phyloP scores from a whole-genome alignment of 2,888 invertebrate species.

The Apotomis turbidana region DNA sequence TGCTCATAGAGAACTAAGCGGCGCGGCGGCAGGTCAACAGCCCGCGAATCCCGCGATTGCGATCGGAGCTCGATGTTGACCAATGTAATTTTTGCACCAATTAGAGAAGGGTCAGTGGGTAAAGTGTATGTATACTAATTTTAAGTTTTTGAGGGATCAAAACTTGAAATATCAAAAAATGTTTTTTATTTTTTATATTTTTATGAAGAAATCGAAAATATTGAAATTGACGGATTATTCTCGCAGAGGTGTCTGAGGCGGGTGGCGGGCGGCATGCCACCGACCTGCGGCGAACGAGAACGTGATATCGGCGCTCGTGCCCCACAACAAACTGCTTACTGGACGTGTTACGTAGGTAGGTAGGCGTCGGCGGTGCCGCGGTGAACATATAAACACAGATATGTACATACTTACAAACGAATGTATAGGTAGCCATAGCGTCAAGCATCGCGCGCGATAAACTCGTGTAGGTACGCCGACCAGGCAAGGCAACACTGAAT shows the following conservation, averaged over 20 bases:
- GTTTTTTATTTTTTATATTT: not conserved
- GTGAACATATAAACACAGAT: slow-evolving; percentile 70
- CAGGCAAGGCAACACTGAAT: slow-evolving; percentile 47
- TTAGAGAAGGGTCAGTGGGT: slow-evolving; percentile 39
- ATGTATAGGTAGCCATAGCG: slow-evolving; percentile 46
- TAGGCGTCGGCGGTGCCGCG: slow-evolving; percentile 66
- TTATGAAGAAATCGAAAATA: slow-evolving; percentile 58
- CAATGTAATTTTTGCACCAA: slow-evolving; percentile 67
- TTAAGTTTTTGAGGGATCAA: not conserved
- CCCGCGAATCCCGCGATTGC: slow-evolving; percentile 57
- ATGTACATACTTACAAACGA: slow-evolving; percentile 49
- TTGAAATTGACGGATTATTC: slow-evolving; percentile 77
- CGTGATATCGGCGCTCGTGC: slow-evolving; percentile 82
- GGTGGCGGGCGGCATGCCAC: slow-evolving; percentile 73
- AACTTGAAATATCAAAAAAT: not conserved
- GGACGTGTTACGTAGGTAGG: slow-evolving; percentile 78
- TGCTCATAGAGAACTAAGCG: slow-evolving; percentile 62
- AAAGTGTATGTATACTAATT: slow-evolving; percentile 28
- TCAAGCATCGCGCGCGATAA: slow-evolving; percentile 60
- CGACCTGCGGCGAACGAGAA: slow-evolving; percentile 76
- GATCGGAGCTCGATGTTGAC: slow-evolving; percentile 63
- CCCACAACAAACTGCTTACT: slow-evolving; percentile 83
- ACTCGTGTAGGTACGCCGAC: slow-evolving; percentile 48
- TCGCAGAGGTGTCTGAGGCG: slow-evolving; percentile 73
- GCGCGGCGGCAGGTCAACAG: slow-evolving; percentile 76